Evolutionary conservation across 2,888 invertebrate genomes (phyloP), one percentile per base, ranked within the genome.

Genomic region (Andrena dorsata): DNA sequence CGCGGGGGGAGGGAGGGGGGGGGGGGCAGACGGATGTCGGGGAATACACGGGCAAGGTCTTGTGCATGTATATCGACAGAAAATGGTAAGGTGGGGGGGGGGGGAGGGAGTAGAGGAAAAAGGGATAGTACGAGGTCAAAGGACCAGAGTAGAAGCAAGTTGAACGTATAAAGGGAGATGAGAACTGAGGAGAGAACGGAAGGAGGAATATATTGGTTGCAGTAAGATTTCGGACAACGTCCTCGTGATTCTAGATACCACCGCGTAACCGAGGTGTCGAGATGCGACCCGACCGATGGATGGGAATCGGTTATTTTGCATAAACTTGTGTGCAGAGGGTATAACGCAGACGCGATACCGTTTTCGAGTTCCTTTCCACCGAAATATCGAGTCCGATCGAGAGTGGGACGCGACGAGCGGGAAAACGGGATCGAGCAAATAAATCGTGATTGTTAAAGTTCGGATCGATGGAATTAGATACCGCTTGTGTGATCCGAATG

Each of bases 81-180:
- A 64, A 76, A 73, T 69, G 20, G 64, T 56, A 56, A 2, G 58
- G 23, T 6, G 1, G 5, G 30, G 30, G 6, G 7, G 8, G 32
- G 20, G 51, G 49, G 23, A 41, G n/a, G 23, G 35, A 68, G 65
- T 35, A 30, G 66, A 77, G 61, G 68, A 77, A 77, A 78, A 68
- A 63, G 78, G 61, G 53, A 78, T 53, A 61, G 78, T 47, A 47
- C 10, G 68, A 78, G 61, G 78, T 78, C 61, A 78, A 68, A 77
- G 78, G 78, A 78, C 68, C 78, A 77, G 61, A 30, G 76, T 32
- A 76, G 47, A 68, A 49, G 7, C 23, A 6, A 49, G 79, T 53
- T n/a, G 23, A 20, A 47, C 70, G 64, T 49, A 49, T 69, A 64
- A 56, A 69, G 63, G 68, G 28, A 64, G 56, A 64, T 58, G 56